Base-by-base conservation (phyloP, 2,113 vertebrate species). In the Todiramphus saurophagus region DNA sequence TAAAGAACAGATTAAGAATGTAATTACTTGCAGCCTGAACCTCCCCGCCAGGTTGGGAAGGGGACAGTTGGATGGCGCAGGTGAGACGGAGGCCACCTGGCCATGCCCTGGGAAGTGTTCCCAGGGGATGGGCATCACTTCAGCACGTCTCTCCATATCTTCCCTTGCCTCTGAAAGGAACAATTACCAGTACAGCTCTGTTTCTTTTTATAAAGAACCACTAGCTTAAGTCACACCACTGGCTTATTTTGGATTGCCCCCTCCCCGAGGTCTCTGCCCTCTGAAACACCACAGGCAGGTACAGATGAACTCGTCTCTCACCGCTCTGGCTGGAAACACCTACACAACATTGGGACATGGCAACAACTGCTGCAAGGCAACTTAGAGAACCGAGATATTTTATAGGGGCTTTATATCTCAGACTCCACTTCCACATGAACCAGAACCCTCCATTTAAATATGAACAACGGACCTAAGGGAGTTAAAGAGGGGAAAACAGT, bases 1-100 rank as follows among this genome's bases (percentile, higher is more conserved):
- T 66, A 60, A 75, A 67, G 3, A 20, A 39, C 17, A 53, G 64
- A 59, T 1, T 3, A 46, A 84, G 27, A 75, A 59, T 59, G 85
- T 8, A 33, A 58, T 67, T 64, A 9, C 35, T 89, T 11, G 13
- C 66, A 64, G 12, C 21, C 13, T 3, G 4, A 46, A 15, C 60
- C 18, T 72, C 25, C 64, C 50, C 0, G 0, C 4, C 43, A 67
- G 63, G 46, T 1, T 59, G 35, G 74, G 60, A 50, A 59, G 68
- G 5, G 9, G 87, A 39, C 1, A 11, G 50, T 10, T 0, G 2
- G 81, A 35, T 0, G 0, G 51, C 6, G 56, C 60, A 74, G 68
- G 83, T 27, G 7, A 50, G 83, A 56, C 16, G 7, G 18, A 16
- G 87, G 8, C 70, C 43, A n/a, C 48, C 21, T 7, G 2, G 30